Evolutionary conservation across 2,113 vertebrate species (phyloP), one percentile per base, ranked within the genome.

Genomic region (Porphyrio hochstetteri): DNA sequence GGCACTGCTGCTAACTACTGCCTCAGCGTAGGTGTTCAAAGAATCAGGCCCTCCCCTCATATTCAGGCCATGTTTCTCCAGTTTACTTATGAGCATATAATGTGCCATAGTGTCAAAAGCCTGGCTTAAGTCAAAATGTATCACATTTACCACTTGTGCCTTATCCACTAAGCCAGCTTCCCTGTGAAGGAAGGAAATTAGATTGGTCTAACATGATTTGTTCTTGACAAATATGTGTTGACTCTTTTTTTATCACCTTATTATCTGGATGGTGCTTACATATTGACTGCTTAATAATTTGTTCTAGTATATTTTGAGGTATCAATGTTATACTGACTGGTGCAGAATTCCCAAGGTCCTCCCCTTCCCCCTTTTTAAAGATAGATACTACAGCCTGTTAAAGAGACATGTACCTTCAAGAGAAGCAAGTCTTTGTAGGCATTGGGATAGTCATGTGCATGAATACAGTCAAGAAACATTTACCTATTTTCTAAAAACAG

Each of bases 231-330:
- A 92, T 84, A 61, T 0, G 11, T 44, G 81, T 85, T 95, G 89
- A 70, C 82, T 92, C 65, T 85, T 82, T 93, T 46, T 93, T 94
- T 92, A 94, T 89, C 91, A 57, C 87, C 63, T 92, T 69, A 87
- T 88, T 91, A 91, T 91, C 91, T 90, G 55, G 31, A 82, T 44
- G 48, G 48, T 87, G 33, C 57, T 96, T 91, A 95, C 55, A 68
- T 27, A 50, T 8, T 18, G 69, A 71, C 50, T 86, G 59, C 78
- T 93, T 87, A 90, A 82, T 72, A 72, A 91, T 95, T 87, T 94
- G 75, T 80, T 92, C 84, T 65, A 57, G 44, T 46, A 72, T 50
- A 59, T 95, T 78, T 82, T 60, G 53, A 85, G 63, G 67, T 65
- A 76, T 40, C 81, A 53, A 57, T 63, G 78, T 76, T 82, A 79